Percentiles rank a stretch among this genome's conserved stretches.
These are phyloP conservation scores for Chrysodeixis includens DNA, from an alignment of 2,888 invertebrate species.

Conservation along the genomic window DNA sequence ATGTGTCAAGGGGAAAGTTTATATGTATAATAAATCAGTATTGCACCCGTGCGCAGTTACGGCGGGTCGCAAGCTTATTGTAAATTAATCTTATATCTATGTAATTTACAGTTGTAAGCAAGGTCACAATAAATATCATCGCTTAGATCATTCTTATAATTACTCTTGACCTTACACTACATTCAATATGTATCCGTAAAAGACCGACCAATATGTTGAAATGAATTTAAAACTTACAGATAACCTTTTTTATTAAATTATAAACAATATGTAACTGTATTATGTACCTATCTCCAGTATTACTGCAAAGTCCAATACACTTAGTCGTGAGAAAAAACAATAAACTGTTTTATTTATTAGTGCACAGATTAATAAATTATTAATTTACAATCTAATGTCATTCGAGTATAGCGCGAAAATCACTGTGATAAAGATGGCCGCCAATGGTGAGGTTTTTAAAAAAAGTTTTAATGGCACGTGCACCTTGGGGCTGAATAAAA, in stretches of 20 bases:
- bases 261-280: slow-evolving; percentile 48
- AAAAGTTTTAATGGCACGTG: slow-evolving; percentile 76
- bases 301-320: slow-evolving; percentile 31
- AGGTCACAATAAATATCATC: not conserved
- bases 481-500: slow-evolving; percentile 72
- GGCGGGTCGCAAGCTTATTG: no score
- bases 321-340: slow-evolving; percentile 62
- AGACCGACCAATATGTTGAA: slow-evolving; percentile 43
- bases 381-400: slow-evolving; percentile 64
- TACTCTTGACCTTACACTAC: slow-evolving; percentile 64
- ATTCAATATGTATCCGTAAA: slow-evolving; percentile 21
- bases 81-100: no score
- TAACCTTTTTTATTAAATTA: slow-evolving; percentile 66
- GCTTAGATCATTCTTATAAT: slow-evolving; percentile 49
- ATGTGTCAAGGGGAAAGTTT: no score
- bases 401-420: slow-evolving; percentile 76
- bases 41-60: no score
- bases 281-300: slow-evolving; percentile 15
- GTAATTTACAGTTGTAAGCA: no score
- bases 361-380: slow-evolving; percentile 13
- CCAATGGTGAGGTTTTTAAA: slow-evolving; percentile 72
- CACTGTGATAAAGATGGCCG: slow-evolving; percentile 74
- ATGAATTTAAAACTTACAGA: slow-evolving; percentile 61
- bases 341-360: slow-evolving; percentile 44
- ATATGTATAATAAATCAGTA: no score